Conservation (phyloP, 2,113 vertebrate species). For the Ptilorrhoa leucosticta region DNA sequence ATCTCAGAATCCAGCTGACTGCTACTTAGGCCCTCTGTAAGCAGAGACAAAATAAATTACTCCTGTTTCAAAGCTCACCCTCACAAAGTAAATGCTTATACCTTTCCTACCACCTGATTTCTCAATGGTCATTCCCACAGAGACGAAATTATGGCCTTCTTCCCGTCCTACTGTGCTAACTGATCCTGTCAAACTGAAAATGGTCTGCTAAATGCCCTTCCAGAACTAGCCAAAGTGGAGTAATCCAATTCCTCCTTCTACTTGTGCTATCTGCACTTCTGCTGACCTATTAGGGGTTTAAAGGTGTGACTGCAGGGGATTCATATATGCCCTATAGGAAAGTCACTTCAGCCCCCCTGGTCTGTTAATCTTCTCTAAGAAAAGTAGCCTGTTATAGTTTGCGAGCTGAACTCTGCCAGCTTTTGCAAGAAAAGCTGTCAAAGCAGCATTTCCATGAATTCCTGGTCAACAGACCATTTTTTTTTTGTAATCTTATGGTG, state of each 20-base stretch:
- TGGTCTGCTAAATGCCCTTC: background rate
- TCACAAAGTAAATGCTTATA: background rate
- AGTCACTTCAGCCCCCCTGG: background rate
- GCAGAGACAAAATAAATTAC: background rate
- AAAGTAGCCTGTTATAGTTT: background rate
- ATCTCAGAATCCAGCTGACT: background rate
- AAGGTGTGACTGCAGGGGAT: background rate
- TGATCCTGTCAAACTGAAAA: conserved; percentile 22
- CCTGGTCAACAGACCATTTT: background rate
- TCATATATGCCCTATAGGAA: background rate
- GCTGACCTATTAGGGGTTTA: background rate
- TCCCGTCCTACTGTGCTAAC: background rate
- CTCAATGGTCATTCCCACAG: background rate
- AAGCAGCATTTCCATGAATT: background rate
- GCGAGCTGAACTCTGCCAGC: background rate
- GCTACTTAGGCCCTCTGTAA: background rate
- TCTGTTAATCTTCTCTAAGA: background rate
- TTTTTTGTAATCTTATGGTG: background rate
- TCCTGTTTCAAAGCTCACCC: background rate
- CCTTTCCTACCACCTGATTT: background rate
- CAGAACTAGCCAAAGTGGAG: background rate
- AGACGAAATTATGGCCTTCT: background rate
- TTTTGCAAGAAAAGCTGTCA: background rate
- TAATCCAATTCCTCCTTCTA: background rate
- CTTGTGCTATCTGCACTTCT: background rate